These are phyloP conservation scores for Micropterix aruncella DNA, from an alignment of 2,888 invertebrate genomes.

Conservation along the genomic window DNA sequence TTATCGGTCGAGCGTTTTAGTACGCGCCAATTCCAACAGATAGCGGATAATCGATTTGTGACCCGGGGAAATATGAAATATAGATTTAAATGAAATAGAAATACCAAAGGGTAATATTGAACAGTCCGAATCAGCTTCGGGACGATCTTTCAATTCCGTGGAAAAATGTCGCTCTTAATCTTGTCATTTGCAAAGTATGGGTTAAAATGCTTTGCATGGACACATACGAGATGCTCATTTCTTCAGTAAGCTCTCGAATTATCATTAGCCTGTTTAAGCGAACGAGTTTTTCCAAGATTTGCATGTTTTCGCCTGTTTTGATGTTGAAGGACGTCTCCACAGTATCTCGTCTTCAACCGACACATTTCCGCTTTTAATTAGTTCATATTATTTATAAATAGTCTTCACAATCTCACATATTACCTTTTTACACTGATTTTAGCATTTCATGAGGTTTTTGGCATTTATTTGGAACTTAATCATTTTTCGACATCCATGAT, in stretches of 20 bases:
- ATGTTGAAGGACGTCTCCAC: not conserved
- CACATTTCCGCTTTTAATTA: not conserved
- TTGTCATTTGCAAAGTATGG: not conserved
- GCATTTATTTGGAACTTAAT: not conserved
- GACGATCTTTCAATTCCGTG: not conserved
- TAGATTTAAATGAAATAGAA: too few relatives aligned
- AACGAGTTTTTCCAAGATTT: too few relatives aligned
- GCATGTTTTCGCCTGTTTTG: too few relatives aligned
- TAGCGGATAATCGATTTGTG: too few relatives aligned
- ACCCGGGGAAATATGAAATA: too few relatives aligned
- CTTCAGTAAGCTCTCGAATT: not conserved
- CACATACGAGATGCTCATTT: too few relatives aligned
- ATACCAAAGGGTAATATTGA: too few relatives aligned
- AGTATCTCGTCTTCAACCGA: not conserved
- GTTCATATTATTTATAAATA: not conserved
- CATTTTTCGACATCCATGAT: not conserved
- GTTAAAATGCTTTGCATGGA: too few relatives aligned
- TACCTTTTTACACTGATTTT: not conserved
- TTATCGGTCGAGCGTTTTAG: too few relatives aligned
- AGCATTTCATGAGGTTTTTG: not conserved
- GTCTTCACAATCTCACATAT: constrained; percentile 1
- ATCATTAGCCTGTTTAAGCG: not conserved
- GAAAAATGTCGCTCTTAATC: not conserved
- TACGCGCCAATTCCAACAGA: too few relatives aligned
- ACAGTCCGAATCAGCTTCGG: not conserved